phyloP scores from a whole-genome alignment of 2,113 vertebrate species.

The Brachyistius frenatus region DNA sequence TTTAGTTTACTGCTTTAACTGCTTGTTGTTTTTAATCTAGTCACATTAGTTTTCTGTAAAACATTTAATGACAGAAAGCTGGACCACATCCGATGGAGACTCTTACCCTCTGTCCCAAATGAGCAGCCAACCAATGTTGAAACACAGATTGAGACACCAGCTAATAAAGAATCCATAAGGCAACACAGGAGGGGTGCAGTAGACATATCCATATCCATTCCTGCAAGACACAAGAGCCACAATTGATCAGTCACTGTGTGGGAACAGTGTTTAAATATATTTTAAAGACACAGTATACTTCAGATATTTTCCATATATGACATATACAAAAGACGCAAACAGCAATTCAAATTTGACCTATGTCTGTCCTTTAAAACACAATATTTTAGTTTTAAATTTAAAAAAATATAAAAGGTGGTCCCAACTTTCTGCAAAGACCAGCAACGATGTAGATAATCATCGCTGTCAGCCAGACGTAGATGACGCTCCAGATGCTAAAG shows the following conservation, averaged over 20 bases:
- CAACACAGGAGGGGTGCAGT: slow-evolving; percentile 80
- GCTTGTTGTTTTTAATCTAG: not conserved
- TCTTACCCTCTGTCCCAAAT: slow-evolving; percentile 84
- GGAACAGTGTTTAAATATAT: not conserved
- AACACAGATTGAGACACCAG: slow-evolving; percentile 81
- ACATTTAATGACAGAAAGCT: not conserved
- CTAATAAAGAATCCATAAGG: slow-evolving; percentile 80
- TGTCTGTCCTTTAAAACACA: not conserved
- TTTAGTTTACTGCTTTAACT: not conserved
- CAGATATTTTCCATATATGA: too few relatives aligned
- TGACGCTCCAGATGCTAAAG: slow-evolving; percentile 83
- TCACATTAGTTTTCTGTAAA: not conserved
- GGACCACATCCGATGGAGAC: not conserved
- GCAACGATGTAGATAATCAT: slow-evolving; percentile 76
- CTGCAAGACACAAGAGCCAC: slow-evolving; percentile 54
- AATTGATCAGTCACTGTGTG: not conserved
- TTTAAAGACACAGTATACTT: not conserved
- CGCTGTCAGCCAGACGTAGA: slow-evolving; percentile 79
- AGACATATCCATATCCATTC: slow-evolving; percentile 78
- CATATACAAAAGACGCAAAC: too few relatives aligned
- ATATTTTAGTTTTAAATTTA: not conserved
- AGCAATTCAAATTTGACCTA: too few relatives aligned
- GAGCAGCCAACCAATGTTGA: slow-evolving; percentile 82
- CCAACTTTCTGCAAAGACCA: slow-evolving; percentile 80
- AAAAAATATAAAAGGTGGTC: not conserved